Evolutionary conservation across 2,113 vertebrate genomes (phyloP).

Genomic region (Cyrtonyx montezumae): DNA sequence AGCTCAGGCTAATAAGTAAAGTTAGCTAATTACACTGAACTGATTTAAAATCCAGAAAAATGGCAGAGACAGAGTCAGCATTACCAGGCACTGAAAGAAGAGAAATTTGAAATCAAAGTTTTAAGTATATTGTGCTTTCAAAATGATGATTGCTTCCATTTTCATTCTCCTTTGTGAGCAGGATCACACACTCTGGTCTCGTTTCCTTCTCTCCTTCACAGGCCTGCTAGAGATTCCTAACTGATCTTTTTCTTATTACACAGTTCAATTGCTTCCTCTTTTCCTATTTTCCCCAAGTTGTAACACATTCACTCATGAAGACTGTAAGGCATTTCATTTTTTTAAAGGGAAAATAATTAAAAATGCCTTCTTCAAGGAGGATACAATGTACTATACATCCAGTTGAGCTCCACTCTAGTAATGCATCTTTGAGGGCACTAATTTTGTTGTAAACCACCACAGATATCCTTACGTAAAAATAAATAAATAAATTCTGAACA

Average conservation of each 20-base stretch:
- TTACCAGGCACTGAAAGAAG: neutral
- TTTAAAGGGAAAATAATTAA: neutral
- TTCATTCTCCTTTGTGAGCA: neutral
- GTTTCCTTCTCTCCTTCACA: neutral
- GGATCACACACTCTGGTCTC: neutral
- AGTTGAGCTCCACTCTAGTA: neutral
- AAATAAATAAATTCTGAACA: rapidly evolving
- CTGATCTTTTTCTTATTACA: neutral
- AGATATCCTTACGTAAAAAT: neutral
- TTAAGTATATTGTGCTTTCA: neutral
- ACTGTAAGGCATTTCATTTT: neutral
- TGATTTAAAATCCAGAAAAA: slow-evolving; percentile 73
- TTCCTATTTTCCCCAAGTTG: neutral
- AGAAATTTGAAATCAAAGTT: neutral
- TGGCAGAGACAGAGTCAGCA: slow-evolving; percentile 15
- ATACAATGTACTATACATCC: neutral
- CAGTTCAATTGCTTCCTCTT: neutral
- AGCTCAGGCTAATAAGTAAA: slow-evolving; percentile 75
- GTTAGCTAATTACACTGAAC: slow-evolving; percentile 77
- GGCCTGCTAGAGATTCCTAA: neutral
- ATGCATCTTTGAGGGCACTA: neutral
- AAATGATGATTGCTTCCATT: neutral
- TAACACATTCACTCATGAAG: neutral
- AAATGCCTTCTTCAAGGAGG: neutral
- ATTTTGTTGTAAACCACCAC: neutral